Percentiles rank a stretch among this genome's conserved stretches.
phyloP scores from a whole-genome alignment of 2,113 vertebrate species.

The Talpa occidentalis region DNA sequence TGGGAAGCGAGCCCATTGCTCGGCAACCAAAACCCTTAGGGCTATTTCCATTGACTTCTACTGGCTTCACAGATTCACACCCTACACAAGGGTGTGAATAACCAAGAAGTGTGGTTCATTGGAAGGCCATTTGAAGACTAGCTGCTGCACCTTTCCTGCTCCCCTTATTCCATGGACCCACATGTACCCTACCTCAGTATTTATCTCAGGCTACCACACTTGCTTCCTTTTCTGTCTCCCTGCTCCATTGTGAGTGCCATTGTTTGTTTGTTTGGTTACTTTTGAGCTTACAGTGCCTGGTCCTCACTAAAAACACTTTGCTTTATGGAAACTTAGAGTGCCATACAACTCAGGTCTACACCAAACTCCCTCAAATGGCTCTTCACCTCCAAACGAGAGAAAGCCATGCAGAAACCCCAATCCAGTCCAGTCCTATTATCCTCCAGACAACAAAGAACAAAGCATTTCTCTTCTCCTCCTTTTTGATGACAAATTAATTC shows the following conservation, averaged over 20 bases:
- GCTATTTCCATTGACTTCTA: background rate
- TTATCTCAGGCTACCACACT: no score
- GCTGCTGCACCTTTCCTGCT: background rate
- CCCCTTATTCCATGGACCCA: background rate
- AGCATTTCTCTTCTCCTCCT: background rate
- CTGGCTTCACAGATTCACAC: background rate
- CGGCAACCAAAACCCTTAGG: background rate
- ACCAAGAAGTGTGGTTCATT: no score
- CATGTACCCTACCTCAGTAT: fast-evolving
- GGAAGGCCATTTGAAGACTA: background rate
- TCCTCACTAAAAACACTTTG: background rate
- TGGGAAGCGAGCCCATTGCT: no score
- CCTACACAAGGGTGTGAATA: background rate
- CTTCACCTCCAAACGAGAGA: background rate
- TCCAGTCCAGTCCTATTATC: background rate
- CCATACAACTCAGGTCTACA: background rate
- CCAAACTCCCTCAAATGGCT: background rate
- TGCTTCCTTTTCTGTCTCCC: background rate
- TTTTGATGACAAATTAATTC: conserved; percentile 2
- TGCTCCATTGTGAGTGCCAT: background rate
- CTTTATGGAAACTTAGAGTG: background rate
- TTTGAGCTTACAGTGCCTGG: background rate
- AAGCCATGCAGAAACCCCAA: background rate
- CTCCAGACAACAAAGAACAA: background rate
- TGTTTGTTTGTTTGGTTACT: background rate